Base-by-base conservation (phyloP, 2,888 invertebrate species). In the Horisme vitalbata region DNA sequence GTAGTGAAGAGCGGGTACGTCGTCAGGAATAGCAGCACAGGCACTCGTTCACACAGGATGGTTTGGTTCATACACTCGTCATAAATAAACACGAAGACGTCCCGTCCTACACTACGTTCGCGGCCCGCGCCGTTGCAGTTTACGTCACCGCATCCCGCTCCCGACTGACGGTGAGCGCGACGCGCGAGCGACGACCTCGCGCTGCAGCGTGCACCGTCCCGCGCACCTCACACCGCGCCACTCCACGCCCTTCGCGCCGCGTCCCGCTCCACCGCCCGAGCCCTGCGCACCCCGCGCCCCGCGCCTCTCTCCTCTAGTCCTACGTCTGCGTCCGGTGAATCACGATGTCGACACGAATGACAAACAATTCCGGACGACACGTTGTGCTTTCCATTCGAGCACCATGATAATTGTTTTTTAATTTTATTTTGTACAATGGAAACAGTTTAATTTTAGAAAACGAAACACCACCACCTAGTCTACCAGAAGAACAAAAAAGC, bases 121-220 rank as follows among this genome's bases (percentile, higher is more conserved):
- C 84, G 87, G 88, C 85, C 79, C 79, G 73, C 79, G 87, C 87
- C 88, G 84, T 78, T 89, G 89, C 89, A 88, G 83, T 82, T 81
- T 85, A 87, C 90, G 88, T 87, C 89, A 88, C 89, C 88, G 88
- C 88, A 89, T 89, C 88, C 88, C 88, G 88, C 86, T 88, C 87
- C 87, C 83, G 86, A 88, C 88, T 89, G 86, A 75, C 83, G 55
- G 68, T 65, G 49, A 30, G 58, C 75, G 73, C 69, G 67, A 57
- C 71, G 81, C 78, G 78, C 84, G 86, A 85, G 75, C 86, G 87
- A 85, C 87, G 87, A 86, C 86, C 87, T 86, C 86, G 84, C 81
- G 85, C 83, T 85, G 86, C 88, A 85, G 78, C 83, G 83, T 84
- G 85, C 84, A 85, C 77, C 82, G 75, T 68, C 79, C 82, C 50